Percentiles rank a stretch among this genome's conserved stretches.
Conservation (phyloP, 2,113 vertebrate genomes). For the Vidua macroura region DNA sequence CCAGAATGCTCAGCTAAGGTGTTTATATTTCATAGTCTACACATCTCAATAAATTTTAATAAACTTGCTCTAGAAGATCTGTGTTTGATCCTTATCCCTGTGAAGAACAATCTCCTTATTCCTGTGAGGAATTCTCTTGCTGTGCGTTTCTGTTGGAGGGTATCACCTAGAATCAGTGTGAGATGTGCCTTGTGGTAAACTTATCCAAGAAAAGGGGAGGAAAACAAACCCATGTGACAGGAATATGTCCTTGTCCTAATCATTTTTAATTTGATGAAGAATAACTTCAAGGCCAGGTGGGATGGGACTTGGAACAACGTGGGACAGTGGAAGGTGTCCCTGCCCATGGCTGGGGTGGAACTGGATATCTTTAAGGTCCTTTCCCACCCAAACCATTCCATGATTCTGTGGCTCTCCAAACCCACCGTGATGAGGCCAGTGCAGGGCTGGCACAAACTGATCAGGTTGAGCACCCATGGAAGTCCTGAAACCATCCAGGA, state of each 20-base stretch:
- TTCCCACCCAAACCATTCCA: neutral
- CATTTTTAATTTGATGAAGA: neutral
- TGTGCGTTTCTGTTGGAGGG: neutral
- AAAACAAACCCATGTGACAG: neutral
- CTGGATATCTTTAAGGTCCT: neutral
- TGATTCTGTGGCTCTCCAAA: neutral
- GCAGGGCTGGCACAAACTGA: neutral
- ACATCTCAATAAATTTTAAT: neutral
- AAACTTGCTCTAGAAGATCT: neutral
- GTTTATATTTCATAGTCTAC: neutral
- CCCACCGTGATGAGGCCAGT: neutral
- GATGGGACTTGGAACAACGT: neutral
- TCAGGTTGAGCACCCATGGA: fast-evolving
- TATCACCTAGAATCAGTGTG: neutral
- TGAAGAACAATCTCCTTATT: neutral
- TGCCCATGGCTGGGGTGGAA: neutral
- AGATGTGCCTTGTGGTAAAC: neutral
- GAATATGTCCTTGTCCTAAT: neutral
- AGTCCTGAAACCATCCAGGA: neutral
- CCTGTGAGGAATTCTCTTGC: neutral
- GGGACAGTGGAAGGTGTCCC: neutral
- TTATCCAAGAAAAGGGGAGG: neutral
- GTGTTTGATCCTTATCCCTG: neutral
- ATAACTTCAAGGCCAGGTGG: neutral
- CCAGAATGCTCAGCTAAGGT: neutral